Conservation (phyloP, 2,113 vertebrate species). For the Zonotrichia leucophrys region DNA sequence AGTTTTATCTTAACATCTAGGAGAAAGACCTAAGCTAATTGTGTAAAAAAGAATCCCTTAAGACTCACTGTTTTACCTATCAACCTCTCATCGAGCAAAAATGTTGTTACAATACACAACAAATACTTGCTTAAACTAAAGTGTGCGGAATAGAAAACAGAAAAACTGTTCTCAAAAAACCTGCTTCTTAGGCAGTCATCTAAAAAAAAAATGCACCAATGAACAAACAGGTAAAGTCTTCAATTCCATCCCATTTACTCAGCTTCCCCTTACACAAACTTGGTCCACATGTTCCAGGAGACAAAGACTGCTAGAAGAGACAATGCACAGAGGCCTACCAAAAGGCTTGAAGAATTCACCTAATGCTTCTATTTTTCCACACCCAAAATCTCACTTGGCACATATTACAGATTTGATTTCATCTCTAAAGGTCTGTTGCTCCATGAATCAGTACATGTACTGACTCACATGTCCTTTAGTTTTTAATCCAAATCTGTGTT, state of each 20-base stretch:
- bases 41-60: not conserved
- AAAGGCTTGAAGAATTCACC: not conserved
- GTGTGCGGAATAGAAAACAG: not conserved
- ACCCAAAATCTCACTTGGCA: not conserved
- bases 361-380: not conserved
- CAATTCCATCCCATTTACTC: not conserved
- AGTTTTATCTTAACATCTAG: not conserved
- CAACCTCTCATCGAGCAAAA: not conserved
- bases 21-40: not conserved
- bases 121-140: not conserved
- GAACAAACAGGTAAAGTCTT: not conserved
- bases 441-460: not conserved
- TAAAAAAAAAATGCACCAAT: not conserved
- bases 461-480: not conserved
- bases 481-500: not conserved
- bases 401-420: not conserved
- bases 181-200: not conserved
- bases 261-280: not conserved
- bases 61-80: not conserved
- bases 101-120: not conserved
- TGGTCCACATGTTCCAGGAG: not conserved
- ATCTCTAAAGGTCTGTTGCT: not conserved
- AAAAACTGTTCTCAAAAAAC: not conserved
- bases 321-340: not conserved
- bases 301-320: not conserved